Evolutionary conservation across 2,888 invertebrate genomes (phyloP).

Genomic region (Drosophila cognata): DNA sequence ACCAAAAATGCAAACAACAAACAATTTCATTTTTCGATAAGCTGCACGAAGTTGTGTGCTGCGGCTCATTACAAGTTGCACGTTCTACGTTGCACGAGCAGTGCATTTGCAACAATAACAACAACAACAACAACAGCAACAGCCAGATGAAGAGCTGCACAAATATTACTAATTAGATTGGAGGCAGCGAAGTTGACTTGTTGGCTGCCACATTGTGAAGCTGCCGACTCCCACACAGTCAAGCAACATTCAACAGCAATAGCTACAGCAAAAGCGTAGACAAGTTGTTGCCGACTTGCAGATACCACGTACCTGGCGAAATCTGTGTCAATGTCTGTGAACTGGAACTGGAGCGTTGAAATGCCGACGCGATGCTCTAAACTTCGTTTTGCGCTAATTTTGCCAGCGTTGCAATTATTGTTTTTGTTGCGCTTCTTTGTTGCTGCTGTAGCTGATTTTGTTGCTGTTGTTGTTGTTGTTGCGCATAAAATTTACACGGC

Average conservation of each 20-base stretch:
- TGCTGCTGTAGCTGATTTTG: constrained; percentile 7
- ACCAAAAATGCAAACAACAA: constrained; percentile 22
- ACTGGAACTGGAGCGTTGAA: constrained; percentile 78
- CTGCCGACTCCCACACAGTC: constrained; percentile 59
- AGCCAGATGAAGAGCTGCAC: background rate
- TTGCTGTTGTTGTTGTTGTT: constrained; percentile 18
- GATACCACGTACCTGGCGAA: constrained; percentile 39
- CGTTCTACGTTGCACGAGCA: constrained; percentile 58
- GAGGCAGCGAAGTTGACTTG: constrained; percentile 44
- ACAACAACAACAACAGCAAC: constrained; percentile 5
- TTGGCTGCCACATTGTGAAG: constrained; percentile 43
- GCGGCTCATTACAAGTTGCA: constrained; percentile 68
- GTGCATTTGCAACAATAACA: constrained; percentile 41
- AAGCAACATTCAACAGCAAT: constrained; percentile 5
- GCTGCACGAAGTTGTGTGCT: constrained; percentile 64
- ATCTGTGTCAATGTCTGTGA: constrained; percentile 82
- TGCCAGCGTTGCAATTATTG: constrained; percentile 50
- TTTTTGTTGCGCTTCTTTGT: constrained; percentile 47
- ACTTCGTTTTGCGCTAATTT: constrained; percentile 31
- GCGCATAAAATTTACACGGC: constrained; percentile 41
- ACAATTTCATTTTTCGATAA: constrained; percentile 22
- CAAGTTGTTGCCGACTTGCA: constrained; percentile 15
- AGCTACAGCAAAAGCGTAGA: background rate
- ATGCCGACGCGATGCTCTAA: constrained; percentile 32
- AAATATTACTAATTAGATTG: constrained; percentile 70